phyloP scores from a whole-genome alignment of 2,888 invertebrate species.

The Limnephilus rhombicus region DNA sequence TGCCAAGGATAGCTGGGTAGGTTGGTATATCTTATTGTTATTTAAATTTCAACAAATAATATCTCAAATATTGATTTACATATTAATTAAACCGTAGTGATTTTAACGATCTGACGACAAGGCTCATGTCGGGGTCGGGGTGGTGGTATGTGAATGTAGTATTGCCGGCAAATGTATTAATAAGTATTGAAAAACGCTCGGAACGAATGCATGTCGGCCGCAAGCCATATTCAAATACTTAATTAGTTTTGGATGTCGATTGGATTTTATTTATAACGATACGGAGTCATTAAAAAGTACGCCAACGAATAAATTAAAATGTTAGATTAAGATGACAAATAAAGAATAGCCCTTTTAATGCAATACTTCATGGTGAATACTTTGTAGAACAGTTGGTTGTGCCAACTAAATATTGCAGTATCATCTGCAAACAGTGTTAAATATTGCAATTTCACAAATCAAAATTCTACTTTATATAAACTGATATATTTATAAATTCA shows the following conservation, averaged over 20 bases:
- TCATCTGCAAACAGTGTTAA: too few relatives aligned
- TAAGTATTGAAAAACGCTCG: constrained; percentile 22
- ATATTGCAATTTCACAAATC: too few relatives aligned
- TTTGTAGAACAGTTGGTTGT: background rate
- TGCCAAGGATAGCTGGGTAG: background rate
- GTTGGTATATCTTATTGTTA: background rate
- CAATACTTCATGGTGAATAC: background rate
- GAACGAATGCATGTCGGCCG: constrained; percentile 38
- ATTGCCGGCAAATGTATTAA: background rate
- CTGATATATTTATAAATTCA: too few relatives aligned
- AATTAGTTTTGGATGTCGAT: constrained; percentile 48
- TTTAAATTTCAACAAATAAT: constrained; percentile 22
- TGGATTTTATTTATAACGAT: constrained; percentile 46
- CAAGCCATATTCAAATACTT: constrained; percentile 43
- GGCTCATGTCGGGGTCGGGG: background rate
- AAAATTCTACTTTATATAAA: too few relatives aligned
- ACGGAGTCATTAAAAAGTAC: constrained; percentile 16
- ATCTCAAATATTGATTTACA: constrained; percentile 18
- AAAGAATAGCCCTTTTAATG: constrained; percentile 5
- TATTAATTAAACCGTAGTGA: constrained; percentile 11
- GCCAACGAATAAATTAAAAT: constrained; percentile 21
- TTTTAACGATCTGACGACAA: constrained; percentile 20
- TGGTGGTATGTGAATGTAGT: background rate
- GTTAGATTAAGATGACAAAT: constrained; percentile 2
- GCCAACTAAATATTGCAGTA: background rate